These are phyloP conservation scores for Drosophila histrio DNA, from an alignment of 2,888 invertebrate genomes.

Conservation along the genomic window DNA sequence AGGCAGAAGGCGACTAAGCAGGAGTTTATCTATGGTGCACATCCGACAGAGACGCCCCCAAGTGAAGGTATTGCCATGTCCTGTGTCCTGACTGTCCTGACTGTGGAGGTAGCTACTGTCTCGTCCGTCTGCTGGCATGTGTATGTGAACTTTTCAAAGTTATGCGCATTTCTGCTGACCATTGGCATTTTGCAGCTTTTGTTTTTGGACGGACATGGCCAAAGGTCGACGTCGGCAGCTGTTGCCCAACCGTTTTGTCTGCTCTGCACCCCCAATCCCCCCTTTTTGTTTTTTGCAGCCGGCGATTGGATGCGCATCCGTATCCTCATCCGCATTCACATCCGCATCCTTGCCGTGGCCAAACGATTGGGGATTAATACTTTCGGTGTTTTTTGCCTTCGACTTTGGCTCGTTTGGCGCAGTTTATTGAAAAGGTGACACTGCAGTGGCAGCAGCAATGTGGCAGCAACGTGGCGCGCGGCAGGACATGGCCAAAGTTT, in stretches of 20 bases:
- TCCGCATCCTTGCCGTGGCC: constrained; percentile 28
- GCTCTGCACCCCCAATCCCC: constrained; percentile 3
- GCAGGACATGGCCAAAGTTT: constrained; percentile 66
- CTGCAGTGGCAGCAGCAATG: constrained; percentile 44
- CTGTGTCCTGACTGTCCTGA: constrained; percentile 5
- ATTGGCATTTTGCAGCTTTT: constrained; percentile 79
- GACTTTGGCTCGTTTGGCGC: constrained; percentile 56
- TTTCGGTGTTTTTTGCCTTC: constrained; percentile 44
- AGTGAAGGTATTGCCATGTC: constrained; percentile 37
- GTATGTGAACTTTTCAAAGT: constrained; percentile 71
- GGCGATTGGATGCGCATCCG: constrained; percentile 66
- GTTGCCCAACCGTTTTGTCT: constrained; percentile 74
- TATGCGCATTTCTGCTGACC: constrained; percentile 79
- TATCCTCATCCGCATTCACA: constrained; percentile 23
- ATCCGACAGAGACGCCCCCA: constrained; percentile 8
- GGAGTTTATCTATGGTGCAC: constrained; percentile 57
- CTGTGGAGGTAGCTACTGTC: constrained; percentile 44
- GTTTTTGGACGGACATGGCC: constrained; percentile 62
- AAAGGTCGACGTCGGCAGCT: constrained; percentile 71
- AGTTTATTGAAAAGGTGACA: constrained; percentile 80
- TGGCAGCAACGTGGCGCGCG: constrained; percentile 1
- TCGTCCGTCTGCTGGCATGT: constrained; percentile 60
- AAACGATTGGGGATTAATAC: constrained; percentile 78
- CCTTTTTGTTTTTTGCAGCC: constrained; percentile 21
- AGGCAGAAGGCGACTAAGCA: constrained; percentile 33